Percentiles rank a stretch among this genome's conserved stretches.
phyloP scores from a whole-genome alignment of 2,888 invertebrate genomes.

The Polydrusus tereticollis region DNA sequence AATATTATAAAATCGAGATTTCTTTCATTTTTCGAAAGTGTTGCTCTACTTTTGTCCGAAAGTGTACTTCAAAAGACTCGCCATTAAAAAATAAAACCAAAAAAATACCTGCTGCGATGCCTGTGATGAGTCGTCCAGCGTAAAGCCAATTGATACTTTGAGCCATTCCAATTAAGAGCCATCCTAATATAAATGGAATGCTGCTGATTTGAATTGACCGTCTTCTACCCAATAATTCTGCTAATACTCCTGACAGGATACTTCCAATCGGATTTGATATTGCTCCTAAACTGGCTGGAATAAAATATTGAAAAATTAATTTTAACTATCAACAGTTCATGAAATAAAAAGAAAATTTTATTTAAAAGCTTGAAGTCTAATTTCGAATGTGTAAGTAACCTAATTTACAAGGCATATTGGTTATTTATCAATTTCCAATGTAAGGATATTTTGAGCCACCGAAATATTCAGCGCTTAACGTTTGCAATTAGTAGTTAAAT shows the following conservation, averaged over 20 bases:
- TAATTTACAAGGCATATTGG: no score
- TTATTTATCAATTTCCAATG: no score
- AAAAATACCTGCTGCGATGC: slow-evolving; percentile 76
- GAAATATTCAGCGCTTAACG: no score
- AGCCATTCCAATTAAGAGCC: slow-evolving; percentile 78
- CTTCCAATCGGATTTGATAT: slow-evolving; percentile 81
- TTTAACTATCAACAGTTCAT: background rate
- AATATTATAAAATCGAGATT: no score
- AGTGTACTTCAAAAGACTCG: no score
- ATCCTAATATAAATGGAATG: slow-evolving; percentile 77
- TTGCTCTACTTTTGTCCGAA: no score
- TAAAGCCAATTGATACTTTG: slow-evolving; percentile 75
- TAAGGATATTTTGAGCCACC: no score
- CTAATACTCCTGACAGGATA: slow-evolving; percentile 76
- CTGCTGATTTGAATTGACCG: slow-evolving; percentile 77
- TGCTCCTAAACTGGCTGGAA: slow-evolving; percentile 78
- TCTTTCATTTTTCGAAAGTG: no score
- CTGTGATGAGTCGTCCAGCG: slow-evolving; percentile 77
- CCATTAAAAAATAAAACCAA: background rate
- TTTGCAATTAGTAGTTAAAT: no score
- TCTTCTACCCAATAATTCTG: slow-evolving; percentile 76
- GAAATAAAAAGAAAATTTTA: no score
- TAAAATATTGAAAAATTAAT: background rate
- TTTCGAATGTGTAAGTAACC: no score
- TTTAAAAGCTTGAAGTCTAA: no score